phyloP scores from a whole-genome alignment of 2,888 invertebrate species.

The Plebejus anna region DNA sequence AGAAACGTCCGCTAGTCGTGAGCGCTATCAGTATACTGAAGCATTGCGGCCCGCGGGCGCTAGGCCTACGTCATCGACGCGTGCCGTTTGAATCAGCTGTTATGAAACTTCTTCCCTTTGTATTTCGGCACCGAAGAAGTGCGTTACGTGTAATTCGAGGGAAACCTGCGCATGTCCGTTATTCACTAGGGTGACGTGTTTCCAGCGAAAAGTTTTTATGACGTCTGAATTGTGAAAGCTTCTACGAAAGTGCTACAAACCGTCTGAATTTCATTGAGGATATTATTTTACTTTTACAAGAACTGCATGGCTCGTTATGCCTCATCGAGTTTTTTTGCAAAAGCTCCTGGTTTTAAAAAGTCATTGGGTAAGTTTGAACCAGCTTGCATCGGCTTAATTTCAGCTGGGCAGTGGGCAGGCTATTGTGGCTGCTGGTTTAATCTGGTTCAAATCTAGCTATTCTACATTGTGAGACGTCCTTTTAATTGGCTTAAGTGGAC shows the following conservation, averaged over 20 bases:
- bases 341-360: neutral
- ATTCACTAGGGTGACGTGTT: neutral
- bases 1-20: conserved; percentile 56
- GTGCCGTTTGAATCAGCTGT: conserved; percentile 36
- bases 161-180: neutral
- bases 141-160: neutral
- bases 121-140: neutral
- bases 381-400: neutral
- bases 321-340: neutral
- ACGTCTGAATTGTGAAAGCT: conserved; percentile 7
- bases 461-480: neutral
- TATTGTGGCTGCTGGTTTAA: neutral
- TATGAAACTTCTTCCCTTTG: neutral
- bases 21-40: conserved; percentile 68
- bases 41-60: conserved; percentile 39
- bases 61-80: conserved; percentile 45
- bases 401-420: neutral
- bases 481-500: conserved; percentile 5
- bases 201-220: neutral
- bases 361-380: neutral
- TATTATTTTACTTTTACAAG: no score
- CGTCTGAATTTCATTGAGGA: neutral
- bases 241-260: neutral
- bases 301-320: no score
- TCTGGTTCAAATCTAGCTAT: conserved; percentile 1